A percentile compares a stretch with the other conserved stretches of the same genome.
phyloP scores from a whole-genome alignment of 2,797 vertebrate genomes.

The Ctenopoma kingsleyae region DNA sequence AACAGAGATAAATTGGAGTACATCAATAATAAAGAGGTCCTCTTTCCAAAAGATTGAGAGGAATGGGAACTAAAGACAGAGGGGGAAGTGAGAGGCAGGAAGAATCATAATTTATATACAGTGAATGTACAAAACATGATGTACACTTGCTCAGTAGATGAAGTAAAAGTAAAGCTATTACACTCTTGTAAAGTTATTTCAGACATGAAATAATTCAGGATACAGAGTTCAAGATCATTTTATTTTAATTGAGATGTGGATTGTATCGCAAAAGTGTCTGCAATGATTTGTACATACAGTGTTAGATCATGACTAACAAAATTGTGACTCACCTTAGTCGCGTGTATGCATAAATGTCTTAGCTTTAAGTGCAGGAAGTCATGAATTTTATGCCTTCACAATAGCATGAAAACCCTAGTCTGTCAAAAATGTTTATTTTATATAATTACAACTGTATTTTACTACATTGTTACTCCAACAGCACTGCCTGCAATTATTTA shows the following conservation, averaged over 20 bases:
- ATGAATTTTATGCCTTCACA: background rate
- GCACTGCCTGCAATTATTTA: too few species aligned
- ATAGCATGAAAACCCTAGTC: background rate
- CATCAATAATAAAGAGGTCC: conserved; percentile 23
- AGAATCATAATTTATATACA: conserved; percentile 1
- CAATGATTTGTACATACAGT: background rate
- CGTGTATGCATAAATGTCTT: background rate
- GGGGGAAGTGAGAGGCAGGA: conserved; percentile 32
- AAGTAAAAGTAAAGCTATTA: background rate
- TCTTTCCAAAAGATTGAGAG: conserved; percentile 19
- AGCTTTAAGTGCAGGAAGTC: background rate
- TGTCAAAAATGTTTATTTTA: background rate
- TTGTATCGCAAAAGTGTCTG: background rate
- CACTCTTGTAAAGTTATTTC: too few species aligned
- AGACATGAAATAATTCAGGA: too few species aligned
- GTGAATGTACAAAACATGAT: background rate
- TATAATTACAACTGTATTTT: too few species aligned
- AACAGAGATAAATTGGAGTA: background rate
- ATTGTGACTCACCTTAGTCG: background rate
- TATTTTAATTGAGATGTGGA: background rate
- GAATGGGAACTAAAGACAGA: conserved; percentile 37
- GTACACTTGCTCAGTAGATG: background rate
- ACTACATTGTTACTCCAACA: too few species aligned
- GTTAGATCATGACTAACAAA: background rate
- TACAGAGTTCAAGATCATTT: too few species aligned